Base-by-base conservation (phyloP, 2,888 invertebrate genomes). In the Orchesellides sinensis region DNA sequence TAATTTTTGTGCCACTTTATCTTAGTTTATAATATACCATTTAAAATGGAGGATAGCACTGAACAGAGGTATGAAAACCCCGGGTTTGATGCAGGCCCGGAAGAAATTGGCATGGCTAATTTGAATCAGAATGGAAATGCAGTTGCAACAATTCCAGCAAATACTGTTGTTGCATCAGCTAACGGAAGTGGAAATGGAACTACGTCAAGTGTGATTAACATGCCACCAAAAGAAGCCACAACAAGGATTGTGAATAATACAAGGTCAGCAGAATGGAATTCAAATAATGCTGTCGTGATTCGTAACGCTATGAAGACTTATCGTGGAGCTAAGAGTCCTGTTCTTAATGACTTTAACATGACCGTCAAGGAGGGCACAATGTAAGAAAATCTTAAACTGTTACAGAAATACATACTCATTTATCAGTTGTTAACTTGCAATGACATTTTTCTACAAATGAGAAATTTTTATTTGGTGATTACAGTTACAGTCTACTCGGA, bases 401-500 rank as follows among this genome's bases (percentile, higher is more conserved):
- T 27, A 17, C 21, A 45, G n/a, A 52, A 69, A 69, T 27, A 49
- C 40, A 14, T n/a, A n/a, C n/a, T n/a, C n/a, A n/a, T n/a, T n/a
- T n/a, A 14, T 40, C 10, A 10, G 6, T 32, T 32, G 32, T 32
- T 5, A 5, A 6, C 10, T 6, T 32, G 32, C 32, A 32, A 32
- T 32, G 32, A 32, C 5, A 32, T 32, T 32, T 5, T 32, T 32
- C 10, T 10, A 32, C 32, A 32, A 32, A 32, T 5, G 10, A 10
- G 32, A 32, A 32, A 32, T 32, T 32, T 32, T 32, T 32, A 5
- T 5, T 32, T 32, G 6, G 10, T 32, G 32, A 32, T 49, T 79
- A 56, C 91, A 98, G 98, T 91, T 98, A 98, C 90, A 98, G 98
- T 80, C 92, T 98, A 10, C 92, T 98, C 21, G 98, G 98, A 27